A percentile compares a stretch with the other conserved stretches of the same genome.
These are phyloP conservation scores for Hanleya hanleyi DNA, from an alignment of 2,888 invertebrate species.

Conservation along the genomic window DNA sequence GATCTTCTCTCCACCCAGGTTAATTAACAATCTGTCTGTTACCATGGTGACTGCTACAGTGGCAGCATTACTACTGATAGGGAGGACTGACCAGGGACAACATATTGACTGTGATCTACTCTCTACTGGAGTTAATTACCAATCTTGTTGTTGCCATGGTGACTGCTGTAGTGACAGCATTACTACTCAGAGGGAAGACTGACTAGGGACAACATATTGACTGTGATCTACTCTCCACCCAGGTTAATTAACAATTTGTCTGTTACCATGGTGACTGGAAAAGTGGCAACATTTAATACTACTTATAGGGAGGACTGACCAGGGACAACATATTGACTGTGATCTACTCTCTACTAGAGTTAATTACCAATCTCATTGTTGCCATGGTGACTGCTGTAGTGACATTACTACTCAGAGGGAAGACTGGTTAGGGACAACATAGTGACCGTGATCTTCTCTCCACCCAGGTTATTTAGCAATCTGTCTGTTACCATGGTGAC, in stretches of 20 bases:
- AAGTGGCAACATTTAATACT: conserved; percentile 92
- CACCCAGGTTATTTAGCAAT: conserved; percentile 82
- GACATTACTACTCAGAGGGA: conserved; percentile 85
- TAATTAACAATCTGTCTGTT: no score
- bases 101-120: conserved; percentile 94
- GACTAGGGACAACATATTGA: conserved; percentile 93
- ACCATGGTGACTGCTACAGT: no score
- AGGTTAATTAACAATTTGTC: conserved; percentile 77
- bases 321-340: conserved; percentile 94
- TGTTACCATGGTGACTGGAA: no score
- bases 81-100: conserved; percentile 87
- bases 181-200: conserved; percentile 84
- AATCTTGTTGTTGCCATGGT: no score
- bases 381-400: no score
- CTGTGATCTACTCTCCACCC: conserved; percentile 92
- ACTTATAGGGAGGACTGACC: conserved; percentile 83
- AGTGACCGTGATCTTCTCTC: conserved; percentile 95
- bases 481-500: no score
- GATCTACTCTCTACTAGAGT: conserved; percentile 92
- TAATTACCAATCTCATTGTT: no score
- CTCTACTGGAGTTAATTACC: conserved; percentile 83
- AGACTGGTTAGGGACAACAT: conserved; percentile 90
- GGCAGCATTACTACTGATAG: conserved; percentile 87
- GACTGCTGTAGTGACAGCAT: conserved; percentile 94
- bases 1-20: conserved; percentile 93